A percentile compares a stretch with the other conserved stretches of the same genome.
Evolutionary conservation across 2,888 invertebrate species (phyloP).

Genomic region (Epistrophella euchroma): DNA sequence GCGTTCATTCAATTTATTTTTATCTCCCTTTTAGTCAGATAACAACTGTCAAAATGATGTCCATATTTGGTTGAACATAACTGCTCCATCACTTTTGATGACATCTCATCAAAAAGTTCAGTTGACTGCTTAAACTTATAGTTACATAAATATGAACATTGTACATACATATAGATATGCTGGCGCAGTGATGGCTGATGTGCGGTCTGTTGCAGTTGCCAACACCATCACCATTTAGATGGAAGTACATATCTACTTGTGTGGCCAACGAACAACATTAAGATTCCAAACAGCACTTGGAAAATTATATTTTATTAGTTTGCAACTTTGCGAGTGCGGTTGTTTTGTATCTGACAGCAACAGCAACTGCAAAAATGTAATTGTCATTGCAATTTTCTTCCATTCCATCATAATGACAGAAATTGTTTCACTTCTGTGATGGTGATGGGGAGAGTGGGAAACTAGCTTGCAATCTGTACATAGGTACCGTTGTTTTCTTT

Average conservation of each 20-base stretch:
- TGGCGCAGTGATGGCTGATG: not conserved
- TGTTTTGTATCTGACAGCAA: not conserved
- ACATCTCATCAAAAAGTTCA: conserved; percentile 28
- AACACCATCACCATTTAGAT: not conserved
- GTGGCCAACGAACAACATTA: conserved; percentile 16
- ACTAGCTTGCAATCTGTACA: not conserved
- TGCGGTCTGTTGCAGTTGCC: not conserved
- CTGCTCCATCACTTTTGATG: conserved; percentile 40
- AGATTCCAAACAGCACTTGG: conserved; percentile 41
- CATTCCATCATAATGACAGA: conserved; percentile 4
- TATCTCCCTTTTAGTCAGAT: not conserved
- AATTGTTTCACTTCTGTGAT: not conserved
- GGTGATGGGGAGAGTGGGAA: no score
- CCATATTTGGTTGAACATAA: conserved; percentile 43
- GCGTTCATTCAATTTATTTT: conserved; percentile 9
- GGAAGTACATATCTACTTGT: not conserved
- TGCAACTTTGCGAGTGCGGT: not conserved
- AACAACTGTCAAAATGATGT: conserved; percentile 18
- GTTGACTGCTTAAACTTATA: conserved; percentile 1
- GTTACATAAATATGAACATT: no score
- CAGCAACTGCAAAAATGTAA: conserved; percentile 1
- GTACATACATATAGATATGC: not conserved
- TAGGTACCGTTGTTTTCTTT: not conserved
- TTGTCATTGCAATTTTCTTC: conserved; percentile 2
- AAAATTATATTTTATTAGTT: conserved; percentile 46